phyloP scores from a whole-genome alignment of 2,888 invertebrate species.

The Chrysolina americana region DNA sequence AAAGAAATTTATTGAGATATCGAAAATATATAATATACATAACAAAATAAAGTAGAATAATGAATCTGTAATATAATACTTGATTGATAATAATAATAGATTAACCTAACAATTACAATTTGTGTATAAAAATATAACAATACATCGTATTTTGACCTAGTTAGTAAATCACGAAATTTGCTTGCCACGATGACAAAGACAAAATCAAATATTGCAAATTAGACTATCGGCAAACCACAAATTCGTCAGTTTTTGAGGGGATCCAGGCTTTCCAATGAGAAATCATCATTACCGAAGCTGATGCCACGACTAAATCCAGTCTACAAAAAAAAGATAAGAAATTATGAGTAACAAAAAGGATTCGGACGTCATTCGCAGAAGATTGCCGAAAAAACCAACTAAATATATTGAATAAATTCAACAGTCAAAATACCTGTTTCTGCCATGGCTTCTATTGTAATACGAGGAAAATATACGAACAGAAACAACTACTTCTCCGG shows the following conservation, averaged over 20 bases:
- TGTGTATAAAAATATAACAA: conserved; percentile 46
- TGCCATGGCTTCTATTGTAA: no score
- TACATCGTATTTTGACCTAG: conserved; percentile 53
- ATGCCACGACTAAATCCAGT: conserved; percentile 91
- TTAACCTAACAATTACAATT: conserved; percentile 36
- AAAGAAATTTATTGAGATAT: conserved; percentile 13
- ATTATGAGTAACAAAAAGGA: not conserved
- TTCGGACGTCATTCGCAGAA: not conserved
- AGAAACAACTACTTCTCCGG: no score
- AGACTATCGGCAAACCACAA: conserved; percentile 33
- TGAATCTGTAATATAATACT: conserved; percentile 44
- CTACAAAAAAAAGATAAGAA: conserved; percentile 72
- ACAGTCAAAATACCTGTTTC: no score
- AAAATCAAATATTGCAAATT: conserved; percentile 39
- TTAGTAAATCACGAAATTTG: conserved; percentile 55
- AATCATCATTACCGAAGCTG: conserved; percentile 92
- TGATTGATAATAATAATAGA: conserved; percentile 42
- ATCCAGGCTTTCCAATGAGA: conserved; percentile 94
- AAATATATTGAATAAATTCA: no score
- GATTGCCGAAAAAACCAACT: no score
- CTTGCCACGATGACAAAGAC: conserved; percentile 60
- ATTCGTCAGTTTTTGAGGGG: conserved; percentile 81
- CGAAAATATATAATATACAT: conserved; percentile 24
- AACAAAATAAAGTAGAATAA: conserved; percentile 14
- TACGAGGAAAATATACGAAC: no score